Base-by-base conservation (phyloP, 37 sponge, comb jelly and placozoan genomes). In the Aplysina aerophoba region DNA sequence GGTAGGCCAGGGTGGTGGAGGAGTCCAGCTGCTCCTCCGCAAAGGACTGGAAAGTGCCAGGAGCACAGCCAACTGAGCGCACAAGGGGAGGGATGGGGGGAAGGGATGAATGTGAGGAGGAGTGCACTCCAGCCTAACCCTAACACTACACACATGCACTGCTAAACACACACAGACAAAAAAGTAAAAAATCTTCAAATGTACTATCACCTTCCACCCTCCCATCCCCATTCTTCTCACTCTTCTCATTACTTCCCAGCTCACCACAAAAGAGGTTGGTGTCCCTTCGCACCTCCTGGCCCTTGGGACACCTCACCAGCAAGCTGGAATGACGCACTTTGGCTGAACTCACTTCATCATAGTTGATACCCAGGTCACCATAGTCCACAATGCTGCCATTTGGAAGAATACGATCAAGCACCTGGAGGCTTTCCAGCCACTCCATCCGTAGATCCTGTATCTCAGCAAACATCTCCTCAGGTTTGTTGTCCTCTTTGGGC, bases 221-320 rank as follows among this genome's bases (percentile, higher is more conserved):
- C 50, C 8, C 50, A 44, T 3, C 50, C 50, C 3, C 50, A 44
- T 8, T 44, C 50, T 8, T 8, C 50, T 14, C 63, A 62, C 27
- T 14, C n/a, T 8, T 62, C 25, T 25, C 12, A 2, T 62, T 22
- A 27, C 12, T 62, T 27, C 27, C 25, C 27, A 62, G 30, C 71
- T 69, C 71, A 69, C 71, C 71, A 25, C 71, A 69, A 35, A 69
- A 69, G 33, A 69, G 71, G 33, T 69, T 69, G 27, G 71, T 69
- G 34, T 69, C 71, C 71, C 71, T n/a, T 12, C 34, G 27, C 31
- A 69, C 35, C 34, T 69, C 71, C 34, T 69, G 71, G 6, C 71
- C 71, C 4, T 69, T 16, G 34, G 71, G 71, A 30, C 71, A 69
- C 19, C 17, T 30, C 17, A 31, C 34, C 35, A 69, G 31, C 17